These are phyloP conservation scores for Lamprologus tigripictilis DNA, from an alignment of 2,113 vertebrate genomes.

Conservation along the genomic window DNA sequence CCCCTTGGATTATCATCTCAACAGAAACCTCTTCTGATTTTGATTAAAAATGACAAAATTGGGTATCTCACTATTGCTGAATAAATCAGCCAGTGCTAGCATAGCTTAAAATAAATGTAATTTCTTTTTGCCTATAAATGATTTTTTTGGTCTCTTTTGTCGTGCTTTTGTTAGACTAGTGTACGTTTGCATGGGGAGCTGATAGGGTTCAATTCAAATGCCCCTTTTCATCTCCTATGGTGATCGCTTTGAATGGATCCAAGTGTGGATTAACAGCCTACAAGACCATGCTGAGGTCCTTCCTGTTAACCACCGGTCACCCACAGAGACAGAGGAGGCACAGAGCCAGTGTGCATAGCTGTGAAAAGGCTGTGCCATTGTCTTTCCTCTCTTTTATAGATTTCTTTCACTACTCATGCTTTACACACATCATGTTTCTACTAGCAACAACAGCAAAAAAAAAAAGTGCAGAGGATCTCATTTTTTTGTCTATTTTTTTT, in stretches of 20 bases:
- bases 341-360: neutral
- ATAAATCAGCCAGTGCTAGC: neutral
- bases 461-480: neutral
- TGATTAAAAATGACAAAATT: neutral
- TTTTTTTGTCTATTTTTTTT: neutral
- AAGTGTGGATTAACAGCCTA: slow-evolving; percentile 40
- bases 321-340: slow-evolving; percentile 16
- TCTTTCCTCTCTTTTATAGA: neutral
- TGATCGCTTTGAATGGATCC: slow-evolving; percentile 8
- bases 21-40: neutral
- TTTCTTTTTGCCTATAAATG: neutral
- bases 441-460: neutral
- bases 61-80: neutral
- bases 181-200: neutral
- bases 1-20: neutral
- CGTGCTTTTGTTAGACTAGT: neutral
- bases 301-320: slow-evolving; percentile 38
- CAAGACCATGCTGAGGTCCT: slow-evolving; percentile 38
- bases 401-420: neutral
- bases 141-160: neutral
- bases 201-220: neutral
- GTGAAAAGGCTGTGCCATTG: neutral
- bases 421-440: neutral
- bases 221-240: neutral
- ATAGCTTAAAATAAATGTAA: neutral